Evolutionary conservation across 2,888 invertebrate species (phyloP), one percentile per base, ranked within the genome.

Genomic region (Clanis bilineata): DNA sequence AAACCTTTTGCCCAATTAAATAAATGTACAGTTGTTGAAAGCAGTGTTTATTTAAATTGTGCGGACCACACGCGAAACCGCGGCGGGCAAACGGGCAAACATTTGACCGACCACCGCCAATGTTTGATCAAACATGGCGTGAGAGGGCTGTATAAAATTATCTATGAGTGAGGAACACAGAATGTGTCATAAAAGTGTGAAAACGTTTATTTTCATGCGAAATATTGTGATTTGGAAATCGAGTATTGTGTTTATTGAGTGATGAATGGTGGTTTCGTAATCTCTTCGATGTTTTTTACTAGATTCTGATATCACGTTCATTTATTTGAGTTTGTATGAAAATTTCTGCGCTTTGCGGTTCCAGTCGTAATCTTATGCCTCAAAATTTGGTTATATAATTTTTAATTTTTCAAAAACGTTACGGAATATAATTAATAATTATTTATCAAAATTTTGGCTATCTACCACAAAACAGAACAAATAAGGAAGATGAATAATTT

Each of bases 11-110:
- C 43, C 47, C 58, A 63, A 58, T 60, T 63, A 60, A 44, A 58
- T 62, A 38, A 36, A 43, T 32, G 28, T 15, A 51, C 18, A 32
- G 45, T 41, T 15, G 25, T 51, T 5, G 55, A 38, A 56, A 56
- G 15, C 44, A 38, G 25, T 64, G 54, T 60, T 64, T 64, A 60
- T 62, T 56, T 51, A 61, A 64, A 62, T 61, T 51, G 43, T 51
- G 39, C 43, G 7, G 59, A 60, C 63, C 63, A 61, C 59, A 62
- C 61, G 43, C 58, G 47, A 18, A 47, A 39, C 18, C 56, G 38
- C 38, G 5, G 15, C 22, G 47, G 38, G 7, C 56, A 41, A 55
- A 55, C 44, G n/a, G 22, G n/a, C 56, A 56, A 55, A 57, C 38
- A 51, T 57, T 57, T 18, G 57, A 9, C 36, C 56, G 36, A 15